phyloP scores from a whole-genome alignment of 2,797 vertebrate species.

The Diplodus sargus region DNA sequence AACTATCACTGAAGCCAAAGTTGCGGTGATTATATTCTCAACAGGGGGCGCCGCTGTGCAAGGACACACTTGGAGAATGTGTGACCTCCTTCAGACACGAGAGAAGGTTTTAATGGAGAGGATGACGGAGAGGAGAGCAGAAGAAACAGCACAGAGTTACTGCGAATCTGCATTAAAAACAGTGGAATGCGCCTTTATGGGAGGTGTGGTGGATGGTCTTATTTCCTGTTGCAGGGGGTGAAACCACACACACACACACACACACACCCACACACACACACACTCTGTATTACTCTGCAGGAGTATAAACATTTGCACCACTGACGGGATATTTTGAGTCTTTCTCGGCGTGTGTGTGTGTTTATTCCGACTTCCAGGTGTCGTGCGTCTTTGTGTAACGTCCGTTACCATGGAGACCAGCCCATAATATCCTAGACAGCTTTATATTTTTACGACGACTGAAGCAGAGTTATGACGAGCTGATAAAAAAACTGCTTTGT shows the following conservation, averaged over 20 bases:
- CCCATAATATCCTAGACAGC: constrained; percentile 58
- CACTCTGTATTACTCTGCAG: not conserved
- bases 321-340: not conserved
- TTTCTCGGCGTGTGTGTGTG: too few species aligned
- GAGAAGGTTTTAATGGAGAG: not conserved
- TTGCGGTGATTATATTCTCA: not conserved
- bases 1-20: not conserved
- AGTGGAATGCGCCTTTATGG: constrained; percentile 31
- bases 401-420: constrained; percentile 40
- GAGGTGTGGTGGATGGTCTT: constrained; percentile 33
- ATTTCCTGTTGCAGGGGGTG: constrained; percentile 54
- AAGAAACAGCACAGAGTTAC: not conserved
- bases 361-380: constrained; percentile 18
- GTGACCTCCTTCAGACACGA: not conserved
- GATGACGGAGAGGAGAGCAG: not conserved
- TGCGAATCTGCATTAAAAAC: constrained; percentile 9
- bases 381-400: not conserved
- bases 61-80: not conserved
- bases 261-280: constrained; percentile 6
- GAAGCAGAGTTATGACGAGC: constrained; percentile 56
- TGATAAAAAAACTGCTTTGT: constrained; percentile 20
- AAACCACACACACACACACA: constrained; percentile 51
- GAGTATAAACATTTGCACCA: not conserved
- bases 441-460: constrained; percentile 65
- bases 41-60: constrained; percentile 49